These are phyloP conservation scores for Potamarius usumacintae DNA, from an alignment of 2,113 vertebrate genomes.

Conservation along the genomic window DNA sequence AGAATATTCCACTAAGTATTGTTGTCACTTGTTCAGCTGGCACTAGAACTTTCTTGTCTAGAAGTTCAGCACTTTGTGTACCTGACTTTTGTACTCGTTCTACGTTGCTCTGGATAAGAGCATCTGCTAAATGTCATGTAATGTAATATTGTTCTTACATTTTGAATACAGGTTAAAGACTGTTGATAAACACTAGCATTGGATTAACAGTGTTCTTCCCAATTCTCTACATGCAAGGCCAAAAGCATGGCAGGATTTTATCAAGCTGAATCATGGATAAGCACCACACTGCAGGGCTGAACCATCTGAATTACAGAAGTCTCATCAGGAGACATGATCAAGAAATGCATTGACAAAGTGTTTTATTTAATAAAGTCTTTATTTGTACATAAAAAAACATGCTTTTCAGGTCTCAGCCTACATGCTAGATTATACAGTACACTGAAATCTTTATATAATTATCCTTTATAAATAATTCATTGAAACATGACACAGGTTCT, in stretches of 20 bases:
- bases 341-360: neutral
- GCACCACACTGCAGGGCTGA: too few relatives aligned
- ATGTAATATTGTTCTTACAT: neutral
- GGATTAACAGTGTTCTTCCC: neutral
- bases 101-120: too few relatives aligned
- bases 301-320: neutral
- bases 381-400: conserved; percentile 66
- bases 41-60: too few relatives aligned
- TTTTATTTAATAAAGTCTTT: conserved; percentile 53
- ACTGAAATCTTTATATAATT: conserved; percentile 60
- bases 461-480: conserved; percentile 74
- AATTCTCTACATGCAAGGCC: neutral
- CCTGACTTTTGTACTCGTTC: too few relatives aligned
- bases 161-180: neutral
- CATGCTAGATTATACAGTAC: conserved; percentile 58
- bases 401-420: conserved; percentile 55
- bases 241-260: neutral
- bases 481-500: conserved; percentile 79
- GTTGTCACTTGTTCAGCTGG: too few relatives aligned
- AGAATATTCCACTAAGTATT: too few relatives aligned
- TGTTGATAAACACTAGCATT: neutral
- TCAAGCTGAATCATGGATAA: neutral
- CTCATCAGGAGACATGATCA: neutral
- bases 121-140: too few relatives aligned
- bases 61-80: too few relatives aligned